Conservation (phyloP, 2,888 invertebrate genomes). For the Scaptomyza flava region DNA sequence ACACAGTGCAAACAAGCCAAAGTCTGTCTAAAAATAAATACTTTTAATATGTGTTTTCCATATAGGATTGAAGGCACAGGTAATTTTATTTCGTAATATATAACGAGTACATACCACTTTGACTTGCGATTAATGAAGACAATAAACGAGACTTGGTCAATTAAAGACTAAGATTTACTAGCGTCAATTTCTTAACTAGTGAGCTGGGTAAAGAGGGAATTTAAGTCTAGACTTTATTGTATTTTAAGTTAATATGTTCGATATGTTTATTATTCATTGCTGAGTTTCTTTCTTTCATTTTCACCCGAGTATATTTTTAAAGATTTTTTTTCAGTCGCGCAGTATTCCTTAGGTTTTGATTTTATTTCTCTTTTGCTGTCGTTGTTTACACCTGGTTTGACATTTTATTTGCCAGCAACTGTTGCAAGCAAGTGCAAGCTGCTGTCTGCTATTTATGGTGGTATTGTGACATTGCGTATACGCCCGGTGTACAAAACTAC, state of each 20-base stretch:
- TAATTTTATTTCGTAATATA: not conserved
- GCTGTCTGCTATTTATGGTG: slow-evolving; percentile 14
- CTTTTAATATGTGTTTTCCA: not conserved
- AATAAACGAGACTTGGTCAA: not conserved
- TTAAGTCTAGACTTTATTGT: too few species aligned
- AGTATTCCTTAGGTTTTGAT: too few species aligned
- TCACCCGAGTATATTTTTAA: too few species aligned
- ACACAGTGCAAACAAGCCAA: not conserved
- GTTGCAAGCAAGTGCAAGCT: slow-evolving; percentile 12
- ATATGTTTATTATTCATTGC: too few species aligned
- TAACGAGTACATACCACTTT: not conserved
- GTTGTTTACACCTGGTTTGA: not conserved
- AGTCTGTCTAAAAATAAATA: not conserved
- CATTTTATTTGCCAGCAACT: slow-evolving; percentile 16
- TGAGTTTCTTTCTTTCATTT: too few species aligned
- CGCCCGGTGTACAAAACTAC: slow-evolving; percentile 26
- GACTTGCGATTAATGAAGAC: not conserved
- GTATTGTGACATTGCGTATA: slow-evolving; percentile 26
- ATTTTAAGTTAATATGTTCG: too few species aligned
- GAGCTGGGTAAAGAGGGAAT: too few species aligned
- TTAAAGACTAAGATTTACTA: not conserved
- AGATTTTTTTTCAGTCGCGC: too few species aligned
- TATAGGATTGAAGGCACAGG: not conserved
- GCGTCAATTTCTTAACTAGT: too few species aligned
- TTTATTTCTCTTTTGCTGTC: not conserved